phyloP scores from a whole-genome alignment of 2,888 invertebrate species.

The Resseliella maxima region DNA sequence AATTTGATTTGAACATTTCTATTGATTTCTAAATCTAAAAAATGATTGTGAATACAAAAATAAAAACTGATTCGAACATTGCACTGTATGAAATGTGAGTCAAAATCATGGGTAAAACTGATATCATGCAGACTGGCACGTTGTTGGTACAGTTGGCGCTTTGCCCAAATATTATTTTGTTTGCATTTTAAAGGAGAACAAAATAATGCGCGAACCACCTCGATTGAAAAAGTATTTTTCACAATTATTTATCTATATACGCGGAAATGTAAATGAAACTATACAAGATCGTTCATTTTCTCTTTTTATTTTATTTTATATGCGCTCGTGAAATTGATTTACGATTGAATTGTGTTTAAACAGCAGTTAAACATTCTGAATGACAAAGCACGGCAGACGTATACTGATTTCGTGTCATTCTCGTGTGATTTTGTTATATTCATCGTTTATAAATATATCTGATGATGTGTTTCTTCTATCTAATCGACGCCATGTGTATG shows the following conservation, averaged over 20 bases:
- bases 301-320: background rate
- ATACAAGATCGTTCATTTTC: background rate
- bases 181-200: background rate
- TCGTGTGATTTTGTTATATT: background rate
- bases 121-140: background rate
- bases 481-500: background rate
- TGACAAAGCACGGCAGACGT: background rate
- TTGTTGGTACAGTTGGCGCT: background rate
- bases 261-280: constrained; percentile 11
- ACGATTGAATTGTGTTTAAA: background rate
- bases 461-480: constrained; percentile 4
- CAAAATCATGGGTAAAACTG: background rate
- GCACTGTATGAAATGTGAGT: background rate
- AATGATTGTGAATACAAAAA: background rate
- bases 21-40: too few species aligned
- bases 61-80: background rate
- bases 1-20: too few species aligned
- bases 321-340: background rate
- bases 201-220: background rate
- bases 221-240: background rate
- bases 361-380: background rate
- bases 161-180: background rate
- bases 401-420: background rate
- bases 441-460: constrained; percentile 37
- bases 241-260: background rate